Conservation (phyloP, 2,113 vertebrate genomes). For the Oenanthe melanoleuca region DNA sequence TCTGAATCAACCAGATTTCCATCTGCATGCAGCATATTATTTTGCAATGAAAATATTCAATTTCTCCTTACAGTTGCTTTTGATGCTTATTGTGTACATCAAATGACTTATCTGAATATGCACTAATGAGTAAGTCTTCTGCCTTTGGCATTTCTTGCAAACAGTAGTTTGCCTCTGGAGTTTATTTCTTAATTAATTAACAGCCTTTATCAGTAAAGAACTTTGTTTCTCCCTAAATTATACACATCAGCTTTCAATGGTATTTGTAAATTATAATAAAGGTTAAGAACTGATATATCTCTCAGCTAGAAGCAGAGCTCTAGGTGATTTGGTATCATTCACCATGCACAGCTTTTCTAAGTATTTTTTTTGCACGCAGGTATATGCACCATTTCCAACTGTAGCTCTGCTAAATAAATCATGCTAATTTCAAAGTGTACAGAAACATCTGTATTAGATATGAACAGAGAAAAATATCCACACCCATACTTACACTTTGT, state of each 20-base stretch:
- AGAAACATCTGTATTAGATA: not conserved
- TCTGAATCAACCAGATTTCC: slow-evolving; percentile 15
- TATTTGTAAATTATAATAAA: not conserved
- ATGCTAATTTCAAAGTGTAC: not conserved
- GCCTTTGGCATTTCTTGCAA: not conserved
- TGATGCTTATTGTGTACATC: slow-evolving; percentile 5
- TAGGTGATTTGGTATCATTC: not conserved
- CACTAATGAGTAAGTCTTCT: slow-evolving; percentile 2
- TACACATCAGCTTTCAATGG: not conserved
- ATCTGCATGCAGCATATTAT: slow-evolving; percentile 3
- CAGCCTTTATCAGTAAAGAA: not conserved
- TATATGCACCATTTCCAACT: not conserved
- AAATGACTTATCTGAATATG: slow-evolving; percentile 30
- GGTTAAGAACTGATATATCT: not conserved
- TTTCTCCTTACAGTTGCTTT: slow-evolving; percentile 32
- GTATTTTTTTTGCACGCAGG: not conserved
- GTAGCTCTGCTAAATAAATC: not conserved
- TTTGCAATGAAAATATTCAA: slow-evolving; percentile 32
- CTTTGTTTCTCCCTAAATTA: not conserved
- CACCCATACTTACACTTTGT: not conserved
- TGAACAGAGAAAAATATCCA: not conserved
- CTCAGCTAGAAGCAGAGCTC: not conserved
- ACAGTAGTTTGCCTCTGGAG: not conserved
- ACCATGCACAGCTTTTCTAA: not conserved
- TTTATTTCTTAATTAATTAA: not conserved